A percentile compares a stretch with the other conserved stretches of the same genome.
phyloP scores from a whole-genome alignment of 2,888 invertebrate species.

The Eristalis pertinax region DNA sequence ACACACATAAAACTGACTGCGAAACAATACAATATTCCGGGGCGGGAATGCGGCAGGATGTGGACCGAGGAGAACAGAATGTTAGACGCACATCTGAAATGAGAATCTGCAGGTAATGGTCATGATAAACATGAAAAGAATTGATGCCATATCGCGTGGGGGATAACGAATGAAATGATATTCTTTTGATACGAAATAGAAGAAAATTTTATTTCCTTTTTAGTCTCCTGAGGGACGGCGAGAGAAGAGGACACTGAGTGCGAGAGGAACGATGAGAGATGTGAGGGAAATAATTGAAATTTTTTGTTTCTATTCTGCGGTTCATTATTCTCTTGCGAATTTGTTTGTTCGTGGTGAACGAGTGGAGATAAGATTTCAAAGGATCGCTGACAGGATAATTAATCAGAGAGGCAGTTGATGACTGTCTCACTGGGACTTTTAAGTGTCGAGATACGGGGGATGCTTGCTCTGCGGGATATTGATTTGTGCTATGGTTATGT shows the following conservation, averaged over 20 bases:
- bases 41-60: background rate
- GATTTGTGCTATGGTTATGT: background rate
- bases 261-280: background rate
- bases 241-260: background rate
- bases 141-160: slow-evolving; percentile 50
- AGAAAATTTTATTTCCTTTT: background rate
- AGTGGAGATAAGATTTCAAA: background rate
- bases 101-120: slow-evolving; percentile 66
- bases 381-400: background rate
- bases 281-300: background rate
- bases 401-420: background rate
- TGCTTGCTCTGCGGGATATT: background rate
- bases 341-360: background rate
- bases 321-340: background rate
- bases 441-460: background rate
- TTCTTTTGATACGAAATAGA: slow-evolving; percentile 4
- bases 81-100: slow-evolving; percentile 61
- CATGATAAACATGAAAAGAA: slow-evolving; percentile 45
- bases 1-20: slow-evolving; percentile 65
- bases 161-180: slow-evolving; percentile 49
- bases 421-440: background rate
- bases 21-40: slow-evolving; percentile 49
- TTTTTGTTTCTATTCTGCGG: background rate
- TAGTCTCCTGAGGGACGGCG: background rate
- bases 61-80: slow-evolving; percentile 3